Conservation (phyloP, 2,113 vertebrate genomes). For the Agelaius tricolor region DNA sequence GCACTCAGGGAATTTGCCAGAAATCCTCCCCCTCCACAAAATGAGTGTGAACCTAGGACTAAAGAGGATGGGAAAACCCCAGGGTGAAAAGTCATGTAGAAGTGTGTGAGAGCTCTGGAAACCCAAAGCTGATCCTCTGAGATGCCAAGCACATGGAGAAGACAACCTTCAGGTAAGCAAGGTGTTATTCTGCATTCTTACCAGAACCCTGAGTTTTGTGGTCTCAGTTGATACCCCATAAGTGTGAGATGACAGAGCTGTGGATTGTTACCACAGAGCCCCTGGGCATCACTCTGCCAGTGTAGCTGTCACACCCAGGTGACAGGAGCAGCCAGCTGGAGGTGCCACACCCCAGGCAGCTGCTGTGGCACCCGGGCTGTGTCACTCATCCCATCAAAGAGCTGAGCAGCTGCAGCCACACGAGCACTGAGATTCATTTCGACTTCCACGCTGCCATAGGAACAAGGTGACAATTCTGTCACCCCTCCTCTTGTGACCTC, state of each 20-base stretch:
- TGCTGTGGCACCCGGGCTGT: background rate
- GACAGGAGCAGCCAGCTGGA: background rate
- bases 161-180: background rate
- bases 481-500: background rate
- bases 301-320: background rate
- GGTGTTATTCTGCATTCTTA: background rate
- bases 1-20: background rate
- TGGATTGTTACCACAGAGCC: background rate
- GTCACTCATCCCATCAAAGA: background rate
- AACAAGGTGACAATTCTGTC: background rate
- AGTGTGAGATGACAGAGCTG: background rate
- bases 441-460: background rate
- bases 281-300: background rate
- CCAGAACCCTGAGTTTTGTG: background rate
- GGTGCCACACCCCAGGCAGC: background rate
- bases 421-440: background rate
- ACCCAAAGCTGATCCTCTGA: background rate
- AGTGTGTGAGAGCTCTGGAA: background rate
- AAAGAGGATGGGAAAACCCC: background rate
- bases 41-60: background rate
- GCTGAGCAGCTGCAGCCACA: background rate
- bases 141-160: background rate
- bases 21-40: background rate
- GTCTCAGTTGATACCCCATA: background rate
- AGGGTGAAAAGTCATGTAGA: accelerated